These are phyloP conservation scores for Metopolophium dirhodum DNA, from an alignment of 1,140 invertebrate genomes.

Conservation along the genomic window DNA sequence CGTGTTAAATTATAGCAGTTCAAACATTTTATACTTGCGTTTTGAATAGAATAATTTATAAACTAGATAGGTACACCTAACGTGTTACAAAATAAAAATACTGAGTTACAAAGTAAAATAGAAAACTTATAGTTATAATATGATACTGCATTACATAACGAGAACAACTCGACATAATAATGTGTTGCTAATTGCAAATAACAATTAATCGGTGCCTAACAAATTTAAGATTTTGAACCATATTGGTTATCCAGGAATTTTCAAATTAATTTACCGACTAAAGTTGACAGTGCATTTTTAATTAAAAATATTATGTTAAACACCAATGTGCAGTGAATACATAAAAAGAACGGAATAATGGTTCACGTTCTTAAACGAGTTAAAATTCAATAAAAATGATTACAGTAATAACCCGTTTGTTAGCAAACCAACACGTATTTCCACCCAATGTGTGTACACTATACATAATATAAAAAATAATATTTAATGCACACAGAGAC, in stretches of 20 bases:
- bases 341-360: neutral
- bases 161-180: neutral
- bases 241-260: neutral
- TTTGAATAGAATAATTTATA: neutral
- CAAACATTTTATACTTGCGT: neutral
- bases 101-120: neutral
- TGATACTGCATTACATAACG: neutral
- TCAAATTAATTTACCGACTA: neutral
- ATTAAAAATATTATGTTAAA: neutral
- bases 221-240: neutral
- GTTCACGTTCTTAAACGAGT: neutral
- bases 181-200: neutral
- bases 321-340: constrained; percentile 5
- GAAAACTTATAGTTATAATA: neutral
- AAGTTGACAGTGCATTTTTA: neutral
- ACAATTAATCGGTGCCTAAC: neutral
- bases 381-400: constrained; percentile 7
- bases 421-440: constrained; percentile 1
- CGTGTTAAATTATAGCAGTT: neutral
- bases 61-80: neutral
- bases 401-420: constrained; percentile 9
- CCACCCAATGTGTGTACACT: neutral
- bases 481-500: neutral
- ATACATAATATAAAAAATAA: neutral
- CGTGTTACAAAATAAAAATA: constrained; percentile 5